Evolutionary conservation across 1,140 invertebrate species (phyloP), one percentile per base, ranked within the genome.

Genomic region (Drosophila lini): DNA sequence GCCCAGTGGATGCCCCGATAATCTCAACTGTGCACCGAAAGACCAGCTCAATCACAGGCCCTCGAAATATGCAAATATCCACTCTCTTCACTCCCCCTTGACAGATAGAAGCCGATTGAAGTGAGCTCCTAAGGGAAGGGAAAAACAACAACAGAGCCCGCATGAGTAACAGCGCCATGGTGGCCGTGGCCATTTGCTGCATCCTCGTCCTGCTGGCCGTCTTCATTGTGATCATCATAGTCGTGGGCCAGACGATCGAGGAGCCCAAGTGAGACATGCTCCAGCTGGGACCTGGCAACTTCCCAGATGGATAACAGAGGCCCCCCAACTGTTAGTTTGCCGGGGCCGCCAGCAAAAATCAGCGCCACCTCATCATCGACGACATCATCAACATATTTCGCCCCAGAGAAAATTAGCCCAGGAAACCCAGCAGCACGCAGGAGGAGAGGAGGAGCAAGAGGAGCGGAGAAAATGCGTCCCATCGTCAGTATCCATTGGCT

Each of bases 151-250:
- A 28, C 45, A 50, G 15, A 15, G 31, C 34, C 61, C 63, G 53
- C 38, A 92, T 92, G 92, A 92, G 92, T 91, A 92, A 92, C 65
- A 92, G 91, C 78, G 91, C 92, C 48, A 96, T 96, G 96, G 95
- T 96, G 76, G 95, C 95, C 31, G 95, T 96, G 71, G 96, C 95
- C 81, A 96, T 96, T 76, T 96, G 95, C 93, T 96, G 95, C 92
- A 95, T 96, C 78, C 93, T 96, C 60, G 95, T 96, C 74, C 93
- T 96, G 64, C 93, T 96, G 79, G 94, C 95, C 65, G 95, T 96
- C 63, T 96, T 96, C 93, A 96, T 96, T 67, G 94, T 96, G 52
- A 94, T 96, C 84, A 96, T 96, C 92, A 96, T 96, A 73, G 95
- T 96, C 38, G 94, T 96, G 36, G 95, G 95, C 8, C 95, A 96